Base-by-base conservation (phyloP, 1,140 invertebrate species). In the Zaprionus africanus region DNA sequence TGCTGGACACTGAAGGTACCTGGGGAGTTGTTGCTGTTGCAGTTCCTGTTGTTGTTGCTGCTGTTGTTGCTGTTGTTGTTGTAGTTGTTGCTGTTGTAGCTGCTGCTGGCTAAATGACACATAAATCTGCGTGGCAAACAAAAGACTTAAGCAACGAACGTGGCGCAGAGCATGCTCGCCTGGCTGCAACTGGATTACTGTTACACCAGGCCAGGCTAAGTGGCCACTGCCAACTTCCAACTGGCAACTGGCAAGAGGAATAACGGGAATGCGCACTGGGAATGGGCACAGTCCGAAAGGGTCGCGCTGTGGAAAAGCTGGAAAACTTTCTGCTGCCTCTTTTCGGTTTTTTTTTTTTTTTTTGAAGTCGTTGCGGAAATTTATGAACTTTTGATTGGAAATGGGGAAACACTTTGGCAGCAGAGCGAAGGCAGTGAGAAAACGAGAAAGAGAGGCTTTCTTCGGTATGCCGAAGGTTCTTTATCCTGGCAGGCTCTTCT, bases 71-170 rank as follows among this genome's bases (percentile, higher is more conserved):
- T 9, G 43, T 51, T 59, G 56, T 49, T 17, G 34, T 56, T 28
- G 15, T 1, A 51, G 56, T 28, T 53, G 69, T 5, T 26, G 31
- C 19, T 36, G 43, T 17, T 58, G 59, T 9, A 43, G 41, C 28
- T 70, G 59, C 28, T 58, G 58, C n/a, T 70, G 60, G 24, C 34
- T 63, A 76, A 88, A 87, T 88, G 85, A 88, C 84, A 88, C 84
- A 88, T 81, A 87, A 87, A 88, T 87, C 84, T 87, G 84, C 80
- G 78, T 87, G 80, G 84, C 83, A 86, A 87, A 88, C 84, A 88
- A 88, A 88, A 88, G 85, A 88, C 84, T 88, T 67, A 88, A 70
- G 85, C 84, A 78, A 88, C 85, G 78, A 88, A 88, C 84, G 81
- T 79, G 83, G 76, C 76, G 69, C 73, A 70, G 68, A 73, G 67